Base-by-base conservation (phyloP, 2,888 invertebrate genomes). In the Pollenia griseotomentosa region DNA sequence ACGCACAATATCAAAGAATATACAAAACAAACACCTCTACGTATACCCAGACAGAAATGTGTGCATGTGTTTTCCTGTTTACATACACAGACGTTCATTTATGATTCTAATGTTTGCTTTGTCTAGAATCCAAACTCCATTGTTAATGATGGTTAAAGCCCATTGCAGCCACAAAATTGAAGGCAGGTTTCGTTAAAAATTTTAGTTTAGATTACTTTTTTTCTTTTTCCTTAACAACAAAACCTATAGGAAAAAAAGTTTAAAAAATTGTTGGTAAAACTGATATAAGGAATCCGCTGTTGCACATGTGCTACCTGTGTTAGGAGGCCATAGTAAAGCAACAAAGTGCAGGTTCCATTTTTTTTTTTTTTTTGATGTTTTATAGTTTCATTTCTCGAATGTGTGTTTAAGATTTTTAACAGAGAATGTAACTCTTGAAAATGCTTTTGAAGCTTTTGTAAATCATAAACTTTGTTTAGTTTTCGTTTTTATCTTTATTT, bases 1-100 rank as follows among this genome's bases (percentile, higher is more conserved):
- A 81, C 81, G 73, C 81, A 81, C 66, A 66, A 81, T 81, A 59
- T 55, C 11, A 46, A 55, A 74, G 48, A 81, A 40, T 57, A 71
- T 0, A 46, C 33, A 44, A 53, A 71, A 16, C 71, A 65, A 46
- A 65, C 80, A 73, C 42, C 10, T 55, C 46, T 61, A 44, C 7
- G 0, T 23, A 12, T 51, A 4, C 14, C 42, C 53, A 53, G 16
- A 14, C 53, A 55, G 14, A 61, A 33, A 19, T 16, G 3, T 51
- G 5, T 53, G 23, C 16, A 23, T 48, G 59, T 16, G 16, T 53
- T 53, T 0, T 23, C 9, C 14, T 12, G 4, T 55, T 9, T 19
- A 44, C 19, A 33, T 42, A 7, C 6, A 53, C 8, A 57, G 16
- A 78, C 66, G 44, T 33, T 1, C 23, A 33, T 46, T 57, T 74